Percentiles rank a stretch among this genome's conserved stretches.
Evolutionary conservation across 2,888 invertebrate genomes (phyloP).

Genomic region (Scaptomyza cyrtandrae): DNA sequence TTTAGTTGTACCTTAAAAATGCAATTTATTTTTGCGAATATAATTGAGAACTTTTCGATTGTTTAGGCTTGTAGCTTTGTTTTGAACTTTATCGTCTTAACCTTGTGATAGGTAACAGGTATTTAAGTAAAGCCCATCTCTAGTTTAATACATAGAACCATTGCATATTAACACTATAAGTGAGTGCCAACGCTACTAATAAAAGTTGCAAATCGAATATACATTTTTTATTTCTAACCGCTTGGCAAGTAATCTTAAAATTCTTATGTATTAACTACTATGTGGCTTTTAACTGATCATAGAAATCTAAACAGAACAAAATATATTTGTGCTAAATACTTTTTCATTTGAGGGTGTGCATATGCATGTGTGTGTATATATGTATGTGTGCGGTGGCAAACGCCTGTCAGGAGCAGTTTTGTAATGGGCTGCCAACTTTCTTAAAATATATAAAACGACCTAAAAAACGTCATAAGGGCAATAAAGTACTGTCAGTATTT

Average conservation of each 20-base stretch:
- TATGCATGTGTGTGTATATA: not conserved
- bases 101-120: conserved; percentile 11
- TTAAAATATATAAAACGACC: conserved; percentile 4
- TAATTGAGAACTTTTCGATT: not conserved
- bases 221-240: not conserved
- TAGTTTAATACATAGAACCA: conserved; percentile 17
- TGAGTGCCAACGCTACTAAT: conserved; percentile 49
- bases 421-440: conserved; percentile 39
- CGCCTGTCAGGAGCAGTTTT: conserved; percentile 7
- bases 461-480: conserved; percentile 31
- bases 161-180: conserved; percentile 39
- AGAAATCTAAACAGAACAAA: not conserved
- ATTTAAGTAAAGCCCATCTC: conserved; percentile 21
- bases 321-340: not conserved
- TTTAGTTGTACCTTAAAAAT: too few relatives aligned
- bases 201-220: conserved; percentile 6
- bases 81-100: not conserved
- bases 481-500: conserved; percentile 24
- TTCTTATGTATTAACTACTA: not conserved
- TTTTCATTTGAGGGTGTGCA: conserved; percentile 15
- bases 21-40: too few relatives aligned
- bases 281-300: not conserved
- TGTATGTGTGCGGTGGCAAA: conserved; percentile 23
- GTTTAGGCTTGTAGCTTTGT: not conserved
- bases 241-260: not conserved